Conservation (phyloP, 2,113 vertebrate genomes). For the Gorsachius goisagi region DNA sequence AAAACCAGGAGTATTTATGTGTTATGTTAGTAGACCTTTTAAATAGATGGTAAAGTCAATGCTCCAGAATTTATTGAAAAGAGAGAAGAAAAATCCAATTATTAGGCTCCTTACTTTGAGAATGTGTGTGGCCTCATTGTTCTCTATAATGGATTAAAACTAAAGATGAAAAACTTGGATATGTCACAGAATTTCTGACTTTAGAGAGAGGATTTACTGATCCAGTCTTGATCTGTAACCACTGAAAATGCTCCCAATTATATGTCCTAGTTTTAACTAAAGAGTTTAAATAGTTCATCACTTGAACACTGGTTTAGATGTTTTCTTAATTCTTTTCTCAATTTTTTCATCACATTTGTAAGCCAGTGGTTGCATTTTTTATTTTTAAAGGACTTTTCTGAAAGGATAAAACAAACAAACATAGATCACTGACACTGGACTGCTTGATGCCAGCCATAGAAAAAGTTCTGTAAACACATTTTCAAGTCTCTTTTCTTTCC, state of each 20-base stretch:
- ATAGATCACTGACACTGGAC: not conserved
- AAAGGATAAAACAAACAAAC: not conserved
- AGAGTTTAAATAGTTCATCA: not conserved
- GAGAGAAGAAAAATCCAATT: not conserved
- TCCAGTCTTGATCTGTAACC: not conserved
- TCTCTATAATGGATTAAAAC: not conserved
- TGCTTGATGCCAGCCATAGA: not conserved
- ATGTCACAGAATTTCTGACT: not conserved
- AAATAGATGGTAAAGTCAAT: not conserved
- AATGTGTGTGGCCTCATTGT: not conserved
- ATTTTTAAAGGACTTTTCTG: not conserved
- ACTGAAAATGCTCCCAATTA: not conserved
- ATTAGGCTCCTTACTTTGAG: not conserved
- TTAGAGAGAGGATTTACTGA: not conserved
- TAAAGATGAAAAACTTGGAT: constrained; percentile 9
- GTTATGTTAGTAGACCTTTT: not conserved
- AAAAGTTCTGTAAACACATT: not conserved
- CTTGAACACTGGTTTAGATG: not conserved
- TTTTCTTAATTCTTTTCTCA: not conserved
- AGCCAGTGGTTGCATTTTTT: not conserved
- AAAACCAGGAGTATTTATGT: not conserved
- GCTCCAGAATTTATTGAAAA: not conserved
- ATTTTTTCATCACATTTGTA: not conserved
- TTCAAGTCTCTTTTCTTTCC: not conserved
- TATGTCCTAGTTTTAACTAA: not conserved